Percentiles rank a stretch among this genome's conserved stretches.
Conservation (phyloP, 1,140 invertebrate species). For the Zophobas morio region DNA sequence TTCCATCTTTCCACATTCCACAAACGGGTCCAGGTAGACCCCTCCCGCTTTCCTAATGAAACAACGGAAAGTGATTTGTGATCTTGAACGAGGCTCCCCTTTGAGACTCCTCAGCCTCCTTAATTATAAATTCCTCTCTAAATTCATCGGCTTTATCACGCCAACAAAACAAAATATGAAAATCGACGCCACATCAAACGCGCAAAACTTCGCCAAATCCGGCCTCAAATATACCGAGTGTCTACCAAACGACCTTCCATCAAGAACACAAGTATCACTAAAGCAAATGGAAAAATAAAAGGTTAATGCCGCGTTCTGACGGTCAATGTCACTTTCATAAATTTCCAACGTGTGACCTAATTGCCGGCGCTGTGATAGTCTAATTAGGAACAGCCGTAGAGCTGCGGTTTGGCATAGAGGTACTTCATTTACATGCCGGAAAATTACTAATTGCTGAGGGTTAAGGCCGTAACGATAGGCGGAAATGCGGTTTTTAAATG, state of each 20-base stretch:
- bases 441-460: constrained; percentile 16
- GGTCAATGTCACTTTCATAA: constrained; percentile 18
- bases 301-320: neutral
- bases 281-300: neutral
- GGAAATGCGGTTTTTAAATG: neutral
- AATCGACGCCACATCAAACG: neutral
- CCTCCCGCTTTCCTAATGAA: neutral
- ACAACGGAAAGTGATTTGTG: constrained; percentile 24
- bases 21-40: neutral
- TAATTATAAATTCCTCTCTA: constrained; percentile 24
- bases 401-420: constrained; percentile 22
- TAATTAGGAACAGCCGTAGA: constrained; percentile 30
- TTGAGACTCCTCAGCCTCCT: constrained; percentile 7
- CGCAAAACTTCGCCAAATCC: neutral
- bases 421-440: constrained; percentile 23
- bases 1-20: too few relatives aligned
- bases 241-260: too few relatives aligned
- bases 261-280: too few relatives aligned
- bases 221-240: too few relatives aligned
- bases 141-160: constrained; percentile 1
- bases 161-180: constrained; percentile 1
- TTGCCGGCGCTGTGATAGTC: constrained; percentile 21
- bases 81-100: neutral
- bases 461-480: neutral
- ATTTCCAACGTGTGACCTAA: constrained; percentile 21